These are phyloP conservation scores for Salminus brasiliensis DNA, from an alignment of 2,113 vertebrate genomes.

Conservation along the genomic window DNA sequence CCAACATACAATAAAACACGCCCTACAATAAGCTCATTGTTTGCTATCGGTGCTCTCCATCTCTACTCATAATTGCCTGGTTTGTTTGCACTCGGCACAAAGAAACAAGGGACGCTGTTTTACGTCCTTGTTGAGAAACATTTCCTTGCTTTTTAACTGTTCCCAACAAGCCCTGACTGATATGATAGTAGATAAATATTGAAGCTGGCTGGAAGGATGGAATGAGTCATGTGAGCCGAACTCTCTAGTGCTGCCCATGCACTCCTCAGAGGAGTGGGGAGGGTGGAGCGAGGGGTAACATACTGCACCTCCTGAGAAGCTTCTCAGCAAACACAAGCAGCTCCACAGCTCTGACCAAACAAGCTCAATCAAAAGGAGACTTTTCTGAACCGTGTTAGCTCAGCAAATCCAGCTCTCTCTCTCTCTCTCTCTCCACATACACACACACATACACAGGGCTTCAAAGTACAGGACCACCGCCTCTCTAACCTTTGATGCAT, in stretches of 20 bases:
- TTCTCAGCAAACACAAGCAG: slow-evolving; percentile 85
- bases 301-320: slow-evolving; percentile 81
- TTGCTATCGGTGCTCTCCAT: slow-evolving; percentile 51
- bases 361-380: slow-evolving; percentile 84
- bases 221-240: slow-evolving; percentile 77
- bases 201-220: slow-evolving; percentile 78
- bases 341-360: slow-evolving; percentile 85
- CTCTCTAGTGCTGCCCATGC: slow-evolving; percentile 72
- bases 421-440: too few relatives aligned
- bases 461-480: slow-evolving; percentile 86
- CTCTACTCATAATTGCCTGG: slow-evolving; percentile 61
- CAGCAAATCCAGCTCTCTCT: slow-evolving; percentile 84
- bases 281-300: slow-evolving; percentile 64
- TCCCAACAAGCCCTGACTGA: slow-evolving; percentile 74
- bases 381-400: slow-evolving; percentile 82
- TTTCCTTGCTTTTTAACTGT: slow-evolving; percentile 60
- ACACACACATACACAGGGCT: slow-evolving; percentile 79
- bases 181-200: slow-evolving; percentile 85
- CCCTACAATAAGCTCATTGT: slow-evolving; percentile 39
- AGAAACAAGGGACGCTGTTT: slow-evolving; percentile 57
- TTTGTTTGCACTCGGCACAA: slow-evolving; percentile 64
- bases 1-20: slow-evolving; percentile 49
- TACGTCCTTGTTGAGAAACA: slow-evolving; percentile 62
- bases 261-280: slow-evolving; percentile 79
- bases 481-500: slow-evolving; percentile 81